A percentile compares a stretch with the other conserved stretches of the same genome.
Evolutionary conservation across 30 jellyfish, hydroid and myxozoan species (phyloP).

Genomic region (Clytia hemisphaerica): DNA sequence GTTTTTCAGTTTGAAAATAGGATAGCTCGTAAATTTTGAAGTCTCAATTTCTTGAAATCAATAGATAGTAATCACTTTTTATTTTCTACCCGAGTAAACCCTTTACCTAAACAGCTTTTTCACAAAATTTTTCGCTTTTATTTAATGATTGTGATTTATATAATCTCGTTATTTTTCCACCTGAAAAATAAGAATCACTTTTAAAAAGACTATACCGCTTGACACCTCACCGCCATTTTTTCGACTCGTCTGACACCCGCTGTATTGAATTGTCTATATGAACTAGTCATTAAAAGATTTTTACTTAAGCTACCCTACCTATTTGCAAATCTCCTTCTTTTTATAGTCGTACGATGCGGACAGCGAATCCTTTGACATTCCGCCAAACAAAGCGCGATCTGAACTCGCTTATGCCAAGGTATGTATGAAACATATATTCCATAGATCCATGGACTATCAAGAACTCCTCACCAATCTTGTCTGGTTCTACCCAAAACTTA

Average conservation of each 20-base stretch:
- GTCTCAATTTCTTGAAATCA: too few relatives aligned
- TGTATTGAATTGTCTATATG: neutral
- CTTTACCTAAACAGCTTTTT: neutral
- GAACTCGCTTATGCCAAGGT: conserved; percentile 18
- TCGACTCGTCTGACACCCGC: neutral
- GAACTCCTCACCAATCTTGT: too few relatives aligned
- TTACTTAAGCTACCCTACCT: too few relatives aligned
- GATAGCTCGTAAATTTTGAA: too few relatives aligned
- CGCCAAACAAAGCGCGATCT: conserved; percentile 51
- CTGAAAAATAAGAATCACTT: neutral
- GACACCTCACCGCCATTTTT: neutral
- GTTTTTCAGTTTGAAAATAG: neutral
- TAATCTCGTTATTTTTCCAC: neutral
- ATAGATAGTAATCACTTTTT: neutral
- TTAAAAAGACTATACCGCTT: neutral
- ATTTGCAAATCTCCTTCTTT: neutral
- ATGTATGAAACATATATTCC: too few relatives aligned
- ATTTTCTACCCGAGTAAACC: neutral
- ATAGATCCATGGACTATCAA: too few relatives aligned
- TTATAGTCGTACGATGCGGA: conserved; percentile 72
- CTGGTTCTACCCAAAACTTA: too few relatives aligned
- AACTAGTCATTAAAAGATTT: too few relatives aligned
- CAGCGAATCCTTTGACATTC: conserved; percentile 46
- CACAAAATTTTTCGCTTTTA: neutral
- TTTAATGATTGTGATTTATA: neutral